Evolutionary conservation across 2,113 vertebrate species (phyloP).

Genomic region (Nyctibius bracteatus): DNA sequence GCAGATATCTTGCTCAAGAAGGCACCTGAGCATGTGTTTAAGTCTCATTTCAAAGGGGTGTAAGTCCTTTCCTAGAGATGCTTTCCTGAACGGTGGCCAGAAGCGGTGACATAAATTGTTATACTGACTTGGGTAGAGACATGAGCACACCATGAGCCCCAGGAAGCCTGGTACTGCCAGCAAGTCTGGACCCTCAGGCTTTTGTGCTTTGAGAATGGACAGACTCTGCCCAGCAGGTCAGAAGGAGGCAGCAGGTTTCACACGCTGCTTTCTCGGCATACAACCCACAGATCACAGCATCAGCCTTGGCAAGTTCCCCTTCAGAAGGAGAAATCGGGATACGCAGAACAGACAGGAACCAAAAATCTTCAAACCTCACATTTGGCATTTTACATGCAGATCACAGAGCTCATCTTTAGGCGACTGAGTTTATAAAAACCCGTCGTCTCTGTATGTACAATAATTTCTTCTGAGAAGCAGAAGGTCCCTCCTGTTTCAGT

Average conservation of each 20-base stretch:
- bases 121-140: not conserved
- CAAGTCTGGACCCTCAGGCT: not conserved
- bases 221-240: slow-evolving; percentile 47
- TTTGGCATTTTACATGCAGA: not conserved
- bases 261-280: not conserved
- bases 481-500: not conserved
- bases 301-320: not conserved
- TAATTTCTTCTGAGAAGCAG: not conserved
- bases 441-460: fast-evolving
- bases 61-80: not conserved
- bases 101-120: not conserved
- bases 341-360: not conserved
- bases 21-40: not conserved
- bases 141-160: not conserved
- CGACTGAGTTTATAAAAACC: not conserved
- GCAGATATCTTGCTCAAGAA: not conserved
- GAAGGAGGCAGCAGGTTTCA: not conserved
- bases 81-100: not conserved
- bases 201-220: not conserved
- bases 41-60: not conserved
- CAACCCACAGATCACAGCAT: not conserved
- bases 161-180: not conserved
- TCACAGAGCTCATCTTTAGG: not conserved
- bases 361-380: not conserved
- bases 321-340: not conserved